These are phyloP conservation scores for Drosophila seclusa DNA, from an alignment of 2,888 invertebrate species.

Conservation along the genomic window DNA sequence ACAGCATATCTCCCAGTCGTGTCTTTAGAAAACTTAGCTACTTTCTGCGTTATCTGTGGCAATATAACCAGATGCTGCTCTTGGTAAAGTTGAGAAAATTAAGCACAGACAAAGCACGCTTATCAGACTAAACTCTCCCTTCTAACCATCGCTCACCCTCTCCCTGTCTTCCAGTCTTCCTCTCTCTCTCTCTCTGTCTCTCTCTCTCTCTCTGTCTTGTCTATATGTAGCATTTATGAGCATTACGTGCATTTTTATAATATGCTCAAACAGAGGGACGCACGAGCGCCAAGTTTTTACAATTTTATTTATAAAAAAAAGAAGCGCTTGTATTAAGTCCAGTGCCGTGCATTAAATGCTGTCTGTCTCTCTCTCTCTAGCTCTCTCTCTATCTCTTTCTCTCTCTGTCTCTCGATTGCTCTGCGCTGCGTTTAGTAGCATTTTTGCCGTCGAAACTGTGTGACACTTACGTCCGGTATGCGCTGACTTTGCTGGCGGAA, in stretches of 20 bases:
- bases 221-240: conserved; percentile 46
- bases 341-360: conserved; percentile 46
- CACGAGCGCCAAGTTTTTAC: conserved; percentile 47
- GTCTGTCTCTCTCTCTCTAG: conserved; percentile 14
- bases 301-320: conserved; percentile 39
- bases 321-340: conserved; percentile 47
- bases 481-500: conserved; percentile 53
- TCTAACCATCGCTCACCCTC: conserved; percentile 8
- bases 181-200: background rate
- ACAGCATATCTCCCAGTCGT: conserved; percentile 9
- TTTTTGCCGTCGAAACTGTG: conserved; percentile 59
- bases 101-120: conserved; percentile 20
- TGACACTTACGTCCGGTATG: conserved; percentile 65
- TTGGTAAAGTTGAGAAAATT: conserved; percentile 17
- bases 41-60: conserved; percentile 38
- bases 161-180: background rate
- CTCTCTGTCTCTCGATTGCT: conserved; percentile 5
- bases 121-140: conserved; percentile 40
- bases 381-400: conserved; percentile 11
- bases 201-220: background rate
- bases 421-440: conserved; percentile 46
- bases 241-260: conserved; percentile 72
- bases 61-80: conserved; percentile 41
- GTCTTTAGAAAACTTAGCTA: fast-evolving
- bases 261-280: conserved; percentile 31